Base-by-base conservation (phyloP, 2,888 invertebrate species). In the Mimachlamys varia region DNA sequence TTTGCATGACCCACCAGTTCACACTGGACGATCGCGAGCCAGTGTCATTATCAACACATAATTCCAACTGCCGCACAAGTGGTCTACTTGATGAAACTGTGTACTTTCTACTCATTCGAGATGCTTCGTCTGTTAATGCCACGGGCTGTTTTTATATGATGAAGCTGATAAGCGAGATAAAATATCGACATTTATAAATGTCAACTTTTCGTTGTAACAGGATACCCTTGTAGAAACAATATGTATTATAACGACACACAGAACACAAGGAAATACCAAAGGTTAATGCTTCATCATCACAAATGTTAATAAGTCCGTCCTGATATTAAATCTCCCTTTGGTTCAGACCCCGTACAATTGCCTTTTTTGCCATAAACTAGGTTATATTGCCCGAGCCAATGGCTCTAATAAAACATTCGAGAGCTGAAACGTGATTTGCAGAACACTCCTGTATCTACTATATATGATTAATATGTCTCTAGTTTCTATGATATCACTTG, bases 151-250 rank as follows among this genome's bases (percentile, higher is more conserved):
- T n/a, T 76, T 13, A 27, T 76, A 33, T 76, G 76, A 4, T 13
- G 33, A 17, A 76, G 19, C 76, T 76, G 76, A 33, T 62, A 62
- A 62, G 2, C 22, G 2, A n/a, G 27, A 44, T 44, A 44, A 44
- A 44, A 44, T 62, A 22, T n/a, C n/a, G n/a, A 62, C 62, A 62
- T 62, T 62, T 62, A 62, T 62, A 62, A 76, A 76, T 76, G 33
- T 76, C 76, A 76, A 33, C 76, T 33, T 33, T 22, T 13, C 10
- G 12, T 33, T 76, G 33, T 76, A 76, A 76, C 15, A 76, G 7
- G 76, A 76, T 76, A 76, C 33, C 33, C 76, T 33, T 27, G 76
- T 76, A 27, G 76, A 76, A 33, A 76, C 17, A 33, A 7, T 76
- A 15, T 33, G 76, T 27, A 76, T 12, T 33, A 76, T 76, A 76